phyloP scores from a whole-genome alignment of 1,140 invertebrate species.

The Drosophila jambulina region DNA sequence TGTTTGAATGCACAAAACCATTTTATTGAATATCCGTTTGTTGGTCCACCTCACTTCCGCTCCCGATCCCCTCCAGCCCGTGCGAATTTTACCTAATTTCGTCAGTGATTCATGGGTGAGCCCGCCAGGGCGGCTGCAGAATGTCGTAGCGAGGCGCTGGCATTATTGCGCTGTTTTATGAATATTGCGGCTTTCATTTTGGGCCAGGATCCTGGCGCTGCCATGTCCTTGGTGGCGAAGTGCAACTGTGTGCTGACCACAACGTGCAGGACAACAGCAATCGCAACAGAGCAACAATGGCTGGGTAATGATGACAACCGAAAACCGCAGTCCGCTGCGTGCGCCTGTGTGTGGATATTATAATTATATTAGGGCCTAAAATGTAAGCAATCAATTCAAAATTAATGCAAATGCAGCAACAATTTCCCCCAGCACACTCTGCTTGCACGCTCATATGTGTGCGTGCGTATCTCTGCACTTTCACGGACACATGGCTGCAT shows the following conservation, averaged over 20 bases:
- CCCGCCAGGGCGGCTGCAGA: conserved; percentile 10
- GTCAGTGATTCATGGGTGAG: conserved; percentile 31
- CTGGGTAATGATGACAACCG: conserved; percentile 78
- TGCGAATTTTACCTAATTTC: conserved; percentile 35
- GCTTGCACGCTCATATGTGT: neutral
- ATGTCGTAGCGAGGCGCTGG: conserved; percentile 11
- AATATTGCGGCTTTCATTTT: conserved; percentile 33
- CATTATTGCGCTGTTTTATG: conserved; percentile 52
- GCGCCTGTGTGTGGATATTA: conserved; percentile 64
- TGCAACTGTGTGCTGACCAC: conserved; percentile 62
- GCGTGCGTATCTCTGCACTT: neutral
- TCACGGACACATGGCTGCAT: conserved; percentile 17
- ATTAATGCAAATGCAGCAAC: conserved; percentile 83
- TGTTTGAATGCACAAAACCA: conserved; percentile 44
- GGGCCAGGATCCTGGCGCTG: conserved; percentile 39
- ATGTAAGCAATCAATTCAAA: conserved; percentile 83
- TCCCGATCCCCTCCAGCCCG: neutral
- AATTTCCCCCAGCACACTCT: conserved; percentile 43
- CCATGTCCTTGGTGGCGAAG: conserved; percentile 50
- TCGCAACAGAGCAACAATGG: conserved; percentile 61
- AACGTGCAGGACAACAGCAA: conserved; percentile 59
- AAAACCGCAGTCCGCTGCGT: conserved; percentile 66
- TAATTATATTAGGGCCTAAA: conserved; percentile 81
- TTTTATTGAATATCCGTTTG: conserved; percentile 43
- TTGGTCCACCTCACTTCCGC: neutral